Base-by-base conservation (phyloP, 2,888 invertebrate genomes). In the Chrysolina oricalcia region DNA sequence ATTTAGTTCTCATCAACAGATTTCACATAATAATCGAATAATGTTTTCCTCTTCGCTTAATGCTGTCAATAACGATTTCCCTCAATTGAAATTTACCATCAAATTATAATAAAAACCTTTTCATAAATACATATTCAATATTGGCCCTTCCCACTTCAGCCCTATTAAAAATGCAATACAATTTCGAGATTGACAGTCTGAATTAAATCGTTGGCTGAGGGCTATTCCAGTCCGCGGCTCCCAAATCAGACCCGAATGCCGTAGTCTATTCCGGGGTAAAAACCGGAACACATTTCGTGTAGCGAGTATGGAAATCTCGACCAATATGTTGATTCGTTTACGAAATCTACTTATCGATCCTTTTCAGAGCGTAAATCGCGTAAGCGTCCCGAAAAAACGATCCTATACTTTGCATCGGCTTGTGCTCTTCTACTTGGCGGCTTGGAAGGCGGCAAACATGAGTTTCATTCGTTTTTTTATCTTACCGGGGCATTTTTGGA, bases 301-400 rank as follows among this genome's bases (percentile, higher is more conserved):
- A 75, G 74, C 73, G 73, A 73, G 70, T 64, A 74, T 76, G 78
- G 74, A 74, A 78, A 78, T 78, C 78, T 73, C 78, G 65, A 73
- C 78, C 78, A 72, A 78, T 78, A 78, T 78, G 78, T 74, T 78
- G 78, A 78, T 78, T 76, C 76, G 78, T 74, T 78, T 78, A 78
- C 75, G 75, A 70, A 76, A 76, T 76, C 72, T 76, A 73, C 72
- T 76, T 75, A 75, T 75, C 74, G 77, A 77, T 74, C 74, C 69
- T 66, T 70, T 75, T 67, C 63, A 53, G 64, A 72, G 76, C 72
- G 78, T 40, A 78, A 78, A 78, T 78, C 66, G 66, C 48, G 66
- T 66, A 66, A 66, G 66, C 66, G 66, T 4, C 46, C 65, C 4
- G 66, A 66, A 66, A 66, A 66, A 66, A 41, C 23, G 23, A 46